These are phyloP conservation scores for Labia minor DNA, from an alignment of 2,888 invertebrate species.

Conservation along the genomic window DNA sequence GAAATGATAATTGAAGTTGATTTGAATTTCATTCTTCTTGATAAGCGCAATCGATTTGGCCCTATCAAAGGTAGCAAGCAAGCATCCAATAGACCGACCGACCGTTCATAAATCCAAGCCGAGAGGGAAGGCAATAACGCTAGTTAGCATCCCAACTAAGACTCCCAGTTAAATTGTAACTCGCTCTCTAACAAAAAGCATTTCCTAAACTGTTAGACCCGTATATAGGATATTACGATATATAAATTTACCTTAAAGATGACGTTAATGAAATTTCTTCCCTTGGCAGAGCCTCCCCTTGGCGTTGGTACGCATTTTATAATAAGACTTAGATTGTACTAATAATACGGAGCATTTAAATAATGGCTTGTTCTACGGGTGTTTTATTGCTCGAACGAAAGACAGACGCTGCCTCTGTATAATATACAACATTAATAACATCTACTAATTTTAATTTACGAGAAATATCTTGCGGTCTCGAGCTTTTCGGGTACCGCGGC, in stretches of 20 bases:
- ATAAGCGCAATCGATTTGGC: too few relatives aligned
- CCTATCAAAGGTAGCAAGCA: too few relatives aligned
- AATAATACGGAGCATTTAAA: constrained; percentile 13
- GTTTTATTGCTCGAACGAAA: constrained; percentile 13
- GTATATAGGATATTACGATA: constrained; percentile 13
- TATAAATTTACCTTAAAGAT: constrained; percentile 13
- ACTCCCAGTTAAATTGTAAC: not conserved
- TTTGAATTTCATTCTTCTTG: too few relatives aligned
- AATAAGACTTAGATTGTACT: constrained; percentile 13
- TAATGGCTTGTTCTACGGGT: constrained; percentile 13
- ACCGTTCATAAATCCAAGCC: too few relatives aligned
- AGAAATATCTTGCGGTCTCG: constrained; percentile 13
- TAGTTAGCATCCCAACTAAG: not conserved
- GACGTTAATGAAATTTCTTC: constrained; percentile 13
- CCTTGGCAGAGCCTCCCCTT: constrained; percentile 7
- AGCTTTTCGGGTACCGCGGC: not conserved
- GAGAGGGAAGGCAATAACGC: not conserved
- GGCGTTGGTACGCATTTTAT: not conserved
- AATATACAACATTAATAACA: constrained; percentile 13
- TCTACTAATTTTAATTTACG: constrained; percentile 13
- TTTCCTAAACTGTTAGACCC: constrained; percentile 13
- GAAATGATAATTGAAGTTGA: too few relatives aligned
- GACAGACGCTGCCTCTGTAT: constrained; percentile 4
- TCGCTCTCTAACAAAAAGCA: not conserved
- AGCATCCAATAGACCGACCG: too few relatives aligned